Conservation (phyloP, 2,113 vertebrate genomes). For the Barbus barbus region DNA sequence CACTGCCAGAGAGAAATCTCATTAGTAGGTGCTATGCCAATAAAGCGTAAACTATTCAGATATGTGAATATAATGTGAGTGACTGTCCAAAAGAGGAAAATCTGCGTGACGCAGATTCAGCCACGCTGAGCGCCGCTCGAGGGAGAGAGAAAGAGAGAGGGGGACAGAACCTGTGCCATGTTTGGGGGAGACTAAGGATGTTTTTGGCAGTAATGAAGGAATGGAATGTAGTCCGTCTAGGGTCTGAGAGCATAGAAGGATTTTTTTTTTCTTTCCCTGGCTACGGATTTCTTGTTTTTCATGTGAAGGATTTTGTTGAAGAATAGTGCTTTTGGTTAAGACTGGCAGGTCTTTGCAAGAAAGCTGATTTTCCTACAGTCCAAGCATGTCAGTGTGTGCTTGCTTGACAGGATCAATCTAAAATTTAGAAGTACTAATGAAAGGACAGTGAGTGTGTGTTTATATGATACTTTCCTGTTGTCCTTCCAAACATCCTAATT, state of each 20-base stretch:
- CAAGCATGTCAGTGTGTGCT: constrained; percentile 25
- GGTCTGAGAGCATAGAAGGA: constrained; percentile 30
- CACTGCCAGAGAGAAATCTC: constrained; percentile 54
- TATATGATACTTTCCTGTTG: neutral
- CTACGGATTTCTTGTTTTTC: constrained; percentile 38
- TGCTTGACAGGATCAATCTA: constrained; percentile 38
- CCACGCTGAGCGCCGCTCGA: constrained; percentile 24
- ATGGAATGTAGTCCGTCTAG: constrained; percentile 41
- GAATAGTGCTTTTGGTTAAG: constrained; percentile 32
- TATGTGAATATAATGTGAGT: constrained; percentile 52
- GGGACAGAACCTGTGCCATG: constrained; percentile 41
- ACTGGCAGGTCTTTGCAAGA: constrained; percentile 45
- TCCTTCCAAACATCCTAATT: neutral
- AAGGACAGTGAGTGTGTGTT: neutral
- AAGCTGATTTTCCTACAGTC: constrained; percentile 52
- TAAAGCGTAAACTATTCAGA: constrained; percentile 55
- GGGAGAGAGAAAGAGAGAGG: neutral
- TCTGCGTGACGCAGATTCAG: constrained; percentile 56
- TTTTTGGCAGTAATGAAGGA: constrained; percentile 36
- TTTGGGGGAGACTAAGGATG: constrained; percentile 30
- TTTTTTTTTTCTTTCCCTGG: neutral
- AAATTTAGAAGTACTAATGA: constrained; percentile 30
- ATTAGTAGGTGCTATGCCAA: constrained; percentile 55
- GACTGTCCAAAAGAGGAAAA: constrained; percentile 56
- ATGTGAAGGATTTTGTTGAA: constrained; percentile 45